Conservation (phyloP, 2,113 vertebrate species). For the Oreochromis tanganicae region DNA sequence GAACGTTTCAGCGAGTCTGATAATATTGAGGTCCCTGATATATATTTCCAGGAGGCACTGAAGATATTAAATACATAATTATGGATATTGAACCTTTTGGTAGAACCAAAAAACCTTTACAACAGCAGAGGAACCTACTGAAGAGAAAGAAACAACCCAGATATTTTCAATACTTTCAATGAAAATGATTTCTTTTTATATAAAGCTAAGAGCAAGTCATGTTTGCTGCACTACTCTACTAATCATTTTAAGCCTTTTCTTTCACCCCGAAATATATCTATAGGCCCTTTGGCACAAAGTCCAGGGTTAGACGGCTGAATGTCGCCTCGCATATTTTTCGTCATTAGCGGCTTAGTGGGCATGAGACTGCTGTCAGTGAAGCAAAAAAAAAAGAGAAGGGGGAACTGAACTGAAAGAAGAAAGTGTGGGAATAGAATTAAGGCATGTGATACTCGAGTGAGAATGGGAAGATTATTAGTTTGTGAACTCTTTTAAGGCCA, state of each 20-base stretch:
- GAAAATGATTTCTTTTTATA: not conserved
- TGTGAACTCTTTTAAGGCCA: not conserved
- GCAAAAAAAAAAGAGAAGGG: not conserved
- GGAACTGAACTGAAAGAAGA: not conserved
- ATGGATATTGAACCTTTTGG: not conserved
- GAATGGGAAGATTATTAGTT: not conserved
- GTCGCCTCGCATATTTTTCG: not conserved
- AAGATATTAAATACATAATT: not conserved
- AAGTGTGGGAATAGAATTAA: not conserved
- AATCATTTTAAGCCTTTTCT: not conserved
- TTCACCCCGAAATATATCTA: not conserved
- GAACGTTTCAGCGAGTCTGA: not conserved
- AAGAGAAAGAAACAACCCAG: not conserved
- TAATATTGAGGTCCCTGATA: not conserved
- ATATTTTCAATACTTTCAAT: not conserved
- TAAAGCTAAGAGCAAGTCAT: not conserved
- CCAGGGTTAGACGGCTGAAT: not conserved
- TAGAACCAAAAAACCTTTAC: not conserved
- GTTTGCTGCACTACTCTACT: not conserved
- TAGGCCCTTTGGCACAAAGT: not conserved
- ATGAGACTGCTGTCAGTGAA: not conserved
- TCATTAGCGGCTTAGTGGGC: slow-evolving; percentile 21
- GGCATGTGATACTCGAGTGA: not conserved
- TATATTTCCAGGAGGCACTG: not conserved
- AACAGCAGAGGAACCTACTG: not conserved